Conservation (phyloP, 2,797 vertebrate species). For the Argentina silus region DNA sequence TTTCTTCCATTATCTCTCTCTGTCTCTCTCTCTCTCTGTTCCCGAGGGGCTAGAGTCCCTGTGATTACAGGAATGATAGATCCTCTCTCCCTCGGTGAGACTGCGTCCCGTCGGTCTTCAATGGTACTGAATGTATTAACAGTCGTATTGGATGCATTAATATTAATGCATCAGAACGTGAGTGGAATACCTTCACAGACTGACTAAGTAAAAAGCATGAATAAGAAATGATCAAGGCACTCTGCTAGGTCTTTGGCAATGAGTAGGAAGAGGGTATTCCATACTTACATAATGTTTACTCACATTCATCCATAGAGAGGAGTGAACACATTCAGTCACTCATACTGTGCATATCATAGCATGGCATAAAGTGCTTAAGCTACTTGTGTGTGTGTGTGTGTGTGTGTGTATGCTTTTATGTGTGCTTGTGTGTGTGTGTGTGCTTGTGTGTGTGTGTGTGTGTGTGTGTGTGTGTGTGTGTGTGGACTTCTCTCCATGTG, state of each 20-base stretch:
- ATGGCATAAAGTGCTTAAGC: too few species aligned
- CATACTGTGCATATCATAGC: too few species aligned
- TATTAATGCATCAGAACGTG: conserved; percentile 26
- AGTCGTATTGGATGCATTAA: conserved; percentile 22
- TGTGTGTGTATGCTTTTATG: too few species aligned
- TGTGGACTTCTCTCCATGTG: neutral
- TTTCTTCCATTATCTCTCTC: neutral
- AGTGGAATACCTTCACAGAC: conserved; percentile 27
- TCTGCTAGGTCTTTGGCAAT: neutral
- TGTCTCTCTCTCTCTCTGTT: neutral
- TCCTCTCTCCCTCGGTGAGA: conserved; percentile 11
- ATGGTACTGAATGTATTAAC: neutral
- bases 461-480: neutral
- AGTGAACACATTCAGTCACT: too few species aligned
- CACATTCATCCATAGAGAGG: too few species aligned
- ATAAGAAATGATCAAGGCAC: conserved; percentile 39
- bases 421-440: too few species aligned
- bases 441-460: too few species aligned
- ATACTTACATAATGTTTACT: too few species aligned
- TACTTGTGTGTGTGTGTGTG: too few species aligned
- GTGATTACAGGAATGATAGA: neutral
- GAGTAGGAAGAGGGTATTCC: neutral
- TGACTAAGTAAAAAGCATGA: conserved; percentile 42
- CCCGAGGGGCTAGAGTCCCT: neutral
- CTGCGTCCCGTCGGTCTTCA: neutral